Conservation (phyloP, 2,113 vertebrate genomes). For the Saguinus imperator region DNA sequence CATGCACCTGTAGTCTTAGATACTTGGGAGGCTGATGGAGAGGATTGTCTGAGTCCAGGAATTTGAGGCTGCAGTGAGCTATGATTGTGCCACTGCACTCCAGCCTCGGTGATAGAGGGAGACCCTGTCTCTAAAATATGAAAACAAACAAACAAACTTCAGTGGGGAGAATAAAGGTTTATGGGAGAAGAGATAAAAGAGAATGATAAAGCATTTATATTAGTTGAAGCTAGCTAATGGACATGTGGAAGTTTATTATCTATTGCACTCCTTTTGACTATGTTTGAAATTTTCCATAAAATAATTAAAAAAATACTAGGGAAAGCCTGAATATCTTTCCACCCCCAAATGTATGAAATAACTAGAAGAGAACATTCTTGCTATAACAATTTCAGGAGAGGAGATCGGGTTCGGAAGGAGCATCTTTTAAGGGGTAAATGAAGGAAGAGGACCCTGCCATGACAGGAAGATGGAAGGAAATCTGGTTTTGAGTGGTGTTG, state of each 20-base stretch:
- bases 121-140: not conserved
- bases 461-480: conserved; percentile 31
- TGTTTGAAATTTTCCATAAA: conserved; percentile 40
- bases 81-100: not conserved
- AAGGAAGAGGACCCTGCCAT: not conserved
- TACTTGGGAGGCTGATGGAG: not conserved
- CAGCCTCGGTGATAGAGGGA: not conserved
- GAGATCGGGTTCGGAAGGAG: not conserved
- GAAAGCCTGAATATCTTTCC: conserved; percentile 11
- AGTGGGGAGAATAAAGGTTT: not conserved
- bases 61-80: not conserved
- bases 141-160: not conserved
- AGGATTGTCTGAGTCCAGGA: not conserved
- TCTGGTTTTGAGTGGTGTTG: not conserved
- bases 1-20: too few species aligned
- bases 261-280: not conserved
- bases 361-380: conserved; percentile 10
- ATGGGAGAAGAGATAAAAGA: not conserved
- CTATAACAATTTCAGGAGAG: conserved; percentile 9
- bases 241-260: conserved; percentile 1
- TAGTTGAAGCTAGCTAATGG: not conserved
- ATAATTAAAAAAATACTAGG: not conserved
- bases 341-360: conserved; percentile 20
- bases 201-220: not conserved
- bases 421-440: conserved; percentile 25